Percentiles rank a stretch among this genome's conserved stretches.
phyloP scores from a whole-genome alignment of 23 tunicate species.

The Phallusia fumigata region DNA sequence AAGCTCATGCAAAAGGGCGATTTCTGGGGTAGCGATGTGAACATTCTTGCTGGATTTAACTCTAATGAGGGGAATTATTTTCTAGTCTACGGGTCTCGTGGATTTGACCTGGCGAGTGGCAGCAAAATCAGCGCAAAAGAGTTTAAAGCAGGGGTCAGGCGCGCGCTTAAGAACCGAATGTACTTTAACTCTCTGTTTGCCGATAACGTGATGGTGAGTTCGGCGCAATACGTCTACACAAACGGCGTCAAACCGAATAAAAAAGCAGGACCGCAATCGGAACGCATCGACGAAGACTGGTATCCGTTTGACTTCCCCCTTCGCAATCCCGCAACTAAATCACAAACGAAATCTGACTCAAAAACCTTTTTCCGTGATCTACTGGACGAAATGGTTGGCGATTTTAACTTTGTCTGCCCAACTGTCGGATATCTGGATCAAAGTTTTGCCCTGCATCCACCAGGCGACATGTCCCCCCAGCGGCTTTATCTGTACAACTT shows the following conservation, averaged over 20 bases:
- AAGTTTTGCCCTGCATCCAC: not conserved
- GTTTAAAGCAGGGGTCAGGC: slow-evolving; percentile 38
- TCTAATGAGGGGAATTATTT: slow-evolving; percentile 86
- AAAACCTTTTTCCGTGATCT: slow-evolving; percentile 41
- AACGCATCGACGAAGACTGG: slow-evolving; percentile 1
- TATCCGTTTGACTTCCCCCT: not conserved
- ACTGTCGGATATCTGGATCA: slow-evolving; percentile 39
- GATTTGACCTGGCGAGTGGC: slow-evolving; percentile 25
- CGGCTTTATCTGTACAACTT: slow-evolving; percentile 51
- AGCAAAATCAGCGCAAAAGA: slow-evolving; percentile 24
- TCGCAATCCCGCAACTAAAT: not conserved
- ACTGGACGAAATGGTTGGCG: slow-evolving; percentile 85
- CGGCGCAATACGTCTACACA: slow-evolving; percentile 56
- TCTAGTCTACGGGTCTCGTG: slow-evolving; percentile 55
- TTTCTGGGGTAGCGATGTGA: slow-evolving; percentile 32
- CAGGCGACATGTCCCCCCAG: not conserved
- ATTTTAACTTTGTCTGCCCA: slow-evolving; percentile 76
- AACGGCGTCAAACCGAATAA: slow-evolving; percentile 6
- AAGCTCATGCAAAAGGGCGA: not conserved
- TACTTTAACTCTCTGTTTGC: not conserved
- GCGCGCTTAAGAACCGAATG: slow-evolving; percentile 17
- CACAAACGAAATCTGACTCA: not conserved
- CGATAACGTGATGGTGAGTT: slow-evolving; percentile 14
- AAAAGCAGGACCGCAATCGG: not conserved
- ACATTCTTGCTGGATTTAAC: slow-evolving; percentile 72